Evolutionary conservation across 1,140 invertebrate species (phyloP).

Genomic region (Pogonomyrmex californicus): DNA sequence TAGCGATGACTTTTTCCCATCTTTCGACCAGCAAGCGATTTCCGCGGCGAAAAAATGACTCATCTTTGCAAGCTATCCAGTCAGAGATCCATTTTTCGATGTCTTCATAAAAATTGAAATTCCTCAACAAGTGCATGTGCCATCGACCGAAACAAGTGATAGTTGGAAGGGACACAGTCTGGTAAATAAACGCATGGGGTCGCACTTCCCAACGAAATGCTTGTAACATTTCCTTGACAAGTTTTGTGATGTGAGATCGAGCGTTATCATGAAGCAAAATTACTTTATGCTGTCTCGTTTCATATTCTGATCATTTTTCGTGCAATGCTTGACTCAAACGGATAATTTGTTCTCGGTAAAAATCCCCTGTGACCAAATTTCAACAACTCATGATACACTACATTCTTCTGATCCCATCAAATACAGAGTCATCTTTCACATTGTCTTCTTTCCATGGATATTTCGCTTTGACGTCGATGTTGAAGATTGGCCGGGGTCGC

Average conservation of each 20-base stretch:
- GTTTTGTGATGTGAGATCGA: not conserved
- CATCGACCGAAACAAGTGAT: not conserved
- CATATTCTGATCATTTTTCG: slow-evolving; percentile 11
- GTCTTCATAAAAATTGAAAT: not conserved
- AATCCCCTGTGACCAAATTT: slow-evolving; percentile 31
- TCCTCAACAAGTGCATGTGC: not conserved
- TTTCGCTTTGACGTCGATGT: not conserved
- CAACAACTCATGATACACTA: not conserved
- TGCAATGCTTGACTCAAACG: slow-evolving; percentile 31
- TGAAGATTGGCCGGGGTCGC: not conserved
- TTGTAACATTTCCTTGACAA: too few species aligned
- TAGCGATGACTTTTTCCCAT: not conserved
- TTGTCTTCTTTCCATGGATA: not conserved
- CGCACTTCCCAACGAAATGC: too few species aligned
- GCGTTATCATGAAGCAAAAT: not conserved
- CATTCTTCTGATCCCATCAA: too few species aligned
- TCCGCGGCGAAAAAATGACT: not conserved
- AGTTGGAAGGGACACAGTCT: too few species aligned
- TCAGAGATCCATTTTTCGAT: not conserved
- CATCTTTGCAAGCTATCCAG: not conserved
- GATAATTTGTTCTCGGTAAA: slow-evolving; percentile 53
- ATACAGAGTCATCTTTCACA: too few species aligned
- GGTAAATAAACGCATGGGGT: too few species aligned
- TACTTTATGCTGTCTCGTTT: not conserved
- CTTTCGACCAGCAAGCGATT: not conserved